phyloP scores from a whole-genome alignment of 2,888 invertebrate genomes.

The Campoletis raptor region DNA sequence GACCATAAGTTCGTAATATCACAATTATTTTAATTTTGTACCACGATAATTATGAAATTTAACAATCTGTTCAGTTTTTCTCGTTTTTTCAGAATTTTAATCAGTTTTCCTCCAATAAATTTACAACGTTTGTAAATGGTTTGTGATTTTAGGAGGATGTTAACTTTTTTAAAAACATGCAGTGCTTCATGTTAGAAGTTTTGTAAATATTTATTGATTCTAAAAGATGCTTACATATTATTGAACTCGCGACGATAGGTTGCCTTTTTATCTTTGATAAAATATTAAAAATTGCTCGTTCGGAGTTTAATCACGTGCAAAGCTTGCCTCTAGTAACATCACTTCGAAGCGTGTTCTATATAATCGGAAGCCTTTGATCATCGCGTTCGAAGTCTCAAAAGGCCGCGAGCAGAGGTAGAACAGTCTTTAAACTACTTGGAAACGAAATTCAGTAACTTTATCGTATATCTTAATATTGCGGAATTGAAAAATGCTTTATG shows the following conservation, averaged over 20 bases:
- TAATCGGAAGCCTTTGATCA: constrained; percentile 62
- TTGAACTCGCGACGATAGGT: not conserved
- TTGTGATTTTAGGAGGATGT: not conserved
- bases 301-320: constrained; percentile 57
- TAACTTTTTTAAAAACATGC: not conserved
- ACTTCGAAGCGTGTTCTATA: constrained; percentile 22
- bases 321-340: constrained; percentile 24
- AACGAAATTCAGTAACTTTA: constrained; percentile 55
- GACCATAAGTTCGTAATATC: not conserved
- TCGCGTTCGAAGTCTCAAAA: constrained; percentile 34
- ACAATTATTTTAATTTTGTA: not conserved
- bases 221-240: not conserved
- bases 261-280: constrained; percentile 15
- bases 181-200: not conserved
- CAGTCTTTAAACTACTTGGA: constrained; percentile 54
- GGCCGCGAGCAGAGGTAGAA: constrained; percentile 27
- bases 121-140: not conserved
- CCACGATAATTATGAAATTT: not conserved
- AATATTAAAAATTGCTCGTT: constrained; percentile 53
- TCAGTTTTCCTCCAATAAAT: not conserved
- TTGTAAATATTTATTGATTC: not conserved
- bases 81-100: not conserved
- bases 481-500: constrained; percentile 13
- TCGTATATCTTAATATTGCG: not conserved
- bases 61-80: not conserved